Evolutionary conservation across 2,797 vertebrate genomes (phyloP).

Genomic region (Manis javanica): DNA sequence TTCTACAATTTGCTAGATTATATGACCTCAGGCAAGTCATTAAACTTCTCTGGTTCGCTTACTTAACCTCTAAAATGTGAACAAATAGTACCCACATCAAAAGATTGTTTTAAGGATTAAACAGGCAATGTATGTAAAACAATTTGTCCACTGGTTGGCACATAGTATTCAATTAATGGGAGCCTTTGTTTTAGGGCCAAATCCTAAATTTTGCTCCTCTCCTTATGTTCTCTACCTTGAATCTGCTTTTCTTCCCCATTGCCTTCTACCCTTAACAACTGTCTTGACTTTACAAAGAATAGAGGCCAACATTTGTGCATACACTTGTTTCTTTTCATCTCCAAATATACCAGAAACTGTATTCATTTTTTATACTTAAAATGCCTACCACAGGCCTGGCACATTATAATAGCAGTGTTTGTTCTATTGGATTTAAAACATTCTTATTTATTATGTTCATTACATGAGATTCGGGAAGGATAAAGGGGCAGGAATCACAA

Average conservation of each 20-base stretch:
- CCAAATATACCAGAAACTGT: not conserved
- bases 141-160: not conserved
- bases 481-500: conserved; percentile 18
- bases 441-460: conserved; percentile 51
- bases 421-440: not conserved
- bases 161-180: not conserved
- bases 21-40: not conserved
- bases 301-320: not conserved
- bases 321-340: not conserved
- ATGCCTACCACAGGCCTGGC: not conserved
- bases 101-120: conserved; percentile 39
- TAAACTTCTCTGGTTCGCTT: not conserved
- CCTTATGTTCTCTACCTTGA: not conserved
- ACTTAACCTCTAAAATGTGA: conserved; percentile 33
- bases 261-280: not conserved
- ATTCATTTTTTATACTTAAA: not conserved
- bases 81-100: not conserved
- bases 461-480: conserved; percentile 36
- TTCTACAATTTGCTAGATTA: not conserved
- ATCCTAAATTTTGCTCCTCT: not conserved
- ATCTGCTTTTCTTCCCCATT: not conserved
- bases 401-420: conserved; percentile 43
- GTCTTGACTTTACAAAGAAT: not conserved
- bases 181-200: conserved; percentile 38
- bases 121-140: not conserved